Evolutionary conservation across 2,797 vertebrate species (phyloP).

Genomic region (Hydrocynus forskahlii): DNA sequence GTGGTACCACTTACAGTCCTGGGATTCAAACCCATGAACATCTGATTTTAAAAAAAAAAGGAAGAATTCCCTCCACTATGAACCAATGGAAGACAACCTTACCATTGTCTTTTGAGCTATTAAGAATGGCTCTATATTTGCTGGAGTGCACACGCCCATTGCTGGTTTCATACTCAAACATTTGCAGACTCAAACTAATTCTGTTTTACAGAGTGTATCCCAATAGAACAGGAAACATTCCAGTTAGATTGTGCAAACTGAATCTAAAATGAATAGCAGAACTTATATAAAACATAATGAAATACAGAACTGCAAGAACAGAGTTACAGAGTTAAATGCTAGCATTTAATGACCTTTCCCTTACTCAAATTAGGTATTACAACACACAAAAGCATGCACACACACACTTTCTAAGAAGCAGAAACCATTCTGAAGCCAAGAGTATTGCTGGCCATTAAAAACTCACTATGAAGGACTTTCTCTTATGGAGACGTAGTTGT

Average conservation of each 20-base stretch:
- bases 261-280: background rate
- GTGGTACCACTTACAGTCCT: too few relatives aligned
- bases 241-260: background rate
- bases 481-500: constrained; percentile 69
- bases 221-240: background rate
- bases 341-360: background rate
- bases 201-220: background rate
- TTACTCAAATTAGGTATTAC: background rate
- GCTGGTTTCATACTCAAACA: background rate
- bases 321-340: background rate
- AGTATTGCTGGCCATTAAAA: constrained; percentile 59
- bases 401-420: constrained; percentile 44
- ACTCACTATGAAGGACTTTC: constrained; percentile 81
- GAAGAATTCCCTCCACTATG: too few relatives aligned
- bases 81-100: too few relatives aligned
- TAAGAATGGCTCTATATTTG: too few relatives aligned
- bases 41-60: too few relatives aligned
- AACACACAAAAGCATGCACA: constrained; percentile 56
- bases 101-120: too few relatives aligned
- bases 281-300: background rate
- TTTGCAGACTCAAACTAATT: background rate
- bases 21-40: too few relatives aligned
- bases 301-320: background rate
- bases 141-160: too few relatives aligned
- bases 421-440: constrained; percentile 56